Base-by-base conservation (phyloP, 2,113 vertebrate species). In the Thalassoma bifasciatum region DNA sequence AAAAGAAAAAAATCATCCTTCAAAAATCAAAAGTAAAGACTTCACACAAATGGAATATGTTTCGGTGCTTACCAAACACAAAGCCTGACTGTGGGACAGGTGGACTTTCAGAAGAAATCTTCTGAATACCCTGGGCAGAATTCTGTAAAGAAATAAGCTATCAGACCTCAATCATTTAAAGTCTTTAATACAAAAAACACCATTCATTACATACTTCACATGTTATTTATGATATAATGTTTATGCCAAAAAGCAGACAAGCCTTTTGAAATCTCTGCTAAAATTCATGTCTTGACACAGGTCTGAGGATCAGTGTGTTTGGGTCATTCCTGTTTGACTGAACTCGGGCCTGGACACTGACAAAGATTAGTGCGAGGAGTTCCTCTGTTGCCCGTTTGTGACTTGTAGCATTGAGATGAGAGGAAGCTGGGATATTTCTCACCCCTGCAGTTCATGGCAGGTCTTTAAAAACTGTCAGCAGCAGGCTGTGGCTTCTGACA, bases 31-130 rank as follows among this genome's bases (percentile, higher is more conserved):
- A 24, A n/a, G 11, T 8, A 2, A 47, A 17, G 16, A 11, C 67
- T 74, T 19, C 34, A 16, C 16, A n/a, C 5, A 36, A 0, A 13
- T 23, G 3, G 4, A 8, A 17, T 36, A 49, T n/a, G 19, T n/a
- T 8, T 49, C 2, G 19, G 22, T 26, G 30, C 90, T 88, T 72
- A 94, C 94, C 90, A 76, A 94, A 94, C 19, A 90, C 64, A 53
- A 93, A 94, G 53, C 79, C 16, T 4, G 66, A 5, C 60, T 88
- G 85, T 42, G 85, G 16, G 8, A 66, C 8, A 8, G 82, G 17
- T 38, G 81, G n/a, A 60, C 44, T 40, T 38, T 92, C 93, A 37
- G 72, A 4, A 0, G 89, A 40, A 8, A 81, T 61, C 75, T 92
- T 93, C 60, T 83, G 75, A 0, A 87, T 37, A 2, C 64, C 79